Evolutionary conservation across 2,888 invertebrate species (phyloP), one percentile per base, ranked within the genome.

Genomic region (Hydrotaea diabolus): DNA sequence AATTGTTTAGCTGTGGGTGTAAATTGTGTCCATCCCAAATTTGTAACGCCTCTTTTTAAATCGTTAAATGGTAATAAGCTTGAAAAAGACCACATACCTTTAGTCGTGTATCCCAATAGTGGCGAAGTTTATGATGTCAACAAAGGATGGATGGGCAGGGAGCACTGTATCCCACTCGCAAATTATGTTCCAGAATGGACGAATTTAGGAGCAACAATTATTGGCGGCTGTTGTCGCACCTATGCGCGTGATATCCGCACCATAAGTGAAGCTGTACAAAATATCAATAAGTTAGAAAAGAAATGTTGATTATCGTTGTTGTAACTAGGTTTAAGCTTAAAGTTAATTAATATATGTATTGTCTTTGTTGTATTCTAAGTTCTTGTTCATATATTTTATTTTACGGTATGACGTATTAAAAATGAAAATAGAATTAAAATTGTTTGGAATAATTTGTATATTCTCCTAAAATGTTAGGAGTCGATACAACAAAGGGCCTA

Each of bases 151-250:
- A 94, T 95, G 86, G 95, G 95, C 85, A 94, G 94, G 74, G 95
- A 95, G 87, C 95, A 95, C 89, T 95, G 95, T 90, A 94, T 95
- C 86, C 94, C 96, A 0, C 94, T 97, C 0, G 95, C 95, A 84
- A 93, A 94, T 23, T 96, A 95, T 90, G 94, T 97, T 9, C 93
- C 94, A 21, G 95, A 96, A 88, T 98, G 98, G 98, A 91, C 96
- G 75, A 94, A 95, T 80, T 92, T 96, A 64, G 98, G 98, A 0
- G 96, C 96, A 46, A 94, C 94, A 76, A 97, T 96, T 91, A 94
- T 99, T 62, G 98, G 98, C 23, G 98, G 98, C 0, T 99, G 98
- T 89, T 99, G 98, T 91, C 94, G 97, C 87, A 96, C 97, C 0
- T 95, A 95, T 88, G 96, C 97, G 0, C 94, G 95, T 0, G 97